A percentile compares a stretch with the other conserved stretches of the same genome.
These are phyloP conservation scores for Eunapius fragilis DNA, from an alignment of 37 sponge, comb jelly and placozoan species.

Conservation along the genomic window DNA sequence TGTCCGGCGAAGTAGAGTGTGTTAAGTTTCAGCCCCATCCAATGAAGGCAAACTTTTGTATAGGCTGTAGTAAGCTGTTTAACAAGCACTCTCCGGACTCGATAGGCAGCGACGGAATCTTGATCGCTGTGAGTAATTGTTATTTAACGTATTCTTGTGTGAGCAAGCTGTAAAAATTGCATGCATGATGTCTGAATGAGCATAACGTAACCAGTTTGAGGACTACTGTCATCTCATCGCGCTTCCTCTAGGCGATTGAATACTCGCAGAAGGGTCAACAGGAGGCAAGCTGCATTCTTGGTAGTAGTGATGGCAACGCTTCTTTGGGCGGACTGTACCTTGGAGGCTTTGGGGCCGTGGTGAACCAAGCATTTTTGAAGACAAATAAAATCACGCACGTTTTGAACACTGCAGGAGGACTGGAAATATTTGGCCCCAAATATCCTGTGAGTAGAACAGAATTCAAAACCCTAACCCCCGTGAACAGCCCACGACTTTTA, in stretches of 20 bases:
- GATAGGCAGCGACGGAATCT: slow-evolving; percentile 56
- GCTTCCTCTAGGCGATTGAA: slow-evolving; percentile 62
- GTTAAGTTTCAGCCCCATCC: slow-evolving; percentile 58
- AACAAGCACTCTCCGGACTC: slow-evolving; percentile 59
- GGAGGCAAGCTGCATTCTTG: slow-evolving; percentile 67
- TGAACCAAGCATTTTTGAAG: slow-evolving; percentile 71
- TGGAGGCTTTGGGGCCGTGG: slow-evolving; percentile 80
- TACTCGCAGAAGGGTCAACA: slow-evolving; percentile 70
- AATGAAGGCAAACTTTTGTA: slow-evolving; percentile 75
- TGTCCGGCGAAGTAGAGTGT: slow-evolving; percentile 73
- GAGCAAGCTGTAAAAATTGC: too few species aligned
- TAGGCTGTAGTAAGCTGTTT: slow-evolving; percentile 65
- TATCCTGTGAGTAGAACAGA: slow-evolving; percentile 59
- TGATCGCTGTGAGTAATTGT: slow-evolving; percentile 58
- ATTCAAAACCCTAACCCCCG: neutral
- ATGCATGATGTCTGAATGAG: too few species aligned
- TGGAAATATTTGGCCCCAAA: slow-evolving; percentile 86
- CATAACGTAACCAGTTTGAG: too few species aligned
- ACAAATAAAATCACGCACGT: slow-evolving; percentile 58
- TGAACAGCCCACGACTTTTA: neutral
- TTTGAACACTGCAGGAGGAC: slow-evolving; percentile 84
- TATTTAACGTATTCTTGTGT: too few species aligned
- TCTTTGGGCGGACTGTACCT: slow-evolving; percentile 56
- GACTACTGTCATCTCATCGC: neutral
- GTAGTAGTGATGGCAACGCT: too few species aligned